A percentile compares a stretch with the other conserved stretches of the same genome.
phyloP scores from a whole-genome alignment of 2,797 vertebrate species.

The Rhinoraja longicauda region DNA sequence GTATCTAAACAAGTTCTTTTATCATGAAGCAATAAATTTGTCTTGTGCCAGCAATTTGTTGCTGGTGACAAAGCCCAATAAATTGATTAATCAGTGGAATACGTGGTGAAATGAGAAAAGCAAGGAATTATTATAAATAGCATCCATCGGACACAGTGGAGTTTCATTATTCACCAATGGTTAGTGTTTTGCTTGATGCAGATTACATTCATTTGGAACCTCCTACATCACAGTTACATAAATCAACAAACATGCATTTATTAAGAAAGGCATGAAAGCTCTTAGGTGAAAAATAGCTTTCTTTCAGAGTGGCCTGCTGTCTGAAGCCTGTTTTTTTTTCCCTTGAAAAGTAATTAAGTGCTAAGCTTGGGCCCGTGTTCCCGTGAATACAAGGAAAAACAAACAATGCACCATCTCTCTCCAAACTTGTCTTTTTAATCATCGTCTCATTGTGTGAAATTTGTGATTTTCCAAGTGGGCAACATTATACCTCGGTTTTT shows the following conservation, averaged over 20 bases:
- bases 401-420: not conserved
- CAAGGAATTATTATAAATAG: conserved; percentile 96
- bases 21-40: conserved; percentile 83
- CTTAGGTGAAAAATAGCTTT: conserved; percentile 74
- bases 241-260: conserved; percentile 75
- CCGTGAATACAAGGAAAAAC: not conserved
- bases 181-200: conserved; percentile 66
- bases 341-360: conserved; percentile 35
- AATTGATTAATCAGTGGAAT: conserved; percentile 74
- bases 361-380: not conserved
- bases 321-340: conserved; percentile 6
- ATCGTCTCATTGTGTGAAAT: not conserved
- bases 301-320: conserved; percentile 46
- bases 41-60: conserved; percentile 79
- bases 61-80: conserved; percentile 76
- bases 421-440: too few species aligned
- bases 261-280: conserved; percentile 76
- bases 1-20: conserved; percentile 79
- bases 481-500: not conserved
- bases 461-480: not conserved
- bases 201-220: conserved; percentile 80
- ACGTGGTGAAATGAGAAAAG: conserved; percentile 66
- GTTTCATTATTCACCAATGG: conserved; percentile 88
- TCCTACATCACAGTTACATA: conserved; percentile 77
- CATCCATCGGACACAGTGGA: conserved; percentile 79